These are phyloP conservation scores for Forbesichthys agassizii DNA, from an alignment of 2,113 vertebrate species.

Conservation along the genomic window DNA sequence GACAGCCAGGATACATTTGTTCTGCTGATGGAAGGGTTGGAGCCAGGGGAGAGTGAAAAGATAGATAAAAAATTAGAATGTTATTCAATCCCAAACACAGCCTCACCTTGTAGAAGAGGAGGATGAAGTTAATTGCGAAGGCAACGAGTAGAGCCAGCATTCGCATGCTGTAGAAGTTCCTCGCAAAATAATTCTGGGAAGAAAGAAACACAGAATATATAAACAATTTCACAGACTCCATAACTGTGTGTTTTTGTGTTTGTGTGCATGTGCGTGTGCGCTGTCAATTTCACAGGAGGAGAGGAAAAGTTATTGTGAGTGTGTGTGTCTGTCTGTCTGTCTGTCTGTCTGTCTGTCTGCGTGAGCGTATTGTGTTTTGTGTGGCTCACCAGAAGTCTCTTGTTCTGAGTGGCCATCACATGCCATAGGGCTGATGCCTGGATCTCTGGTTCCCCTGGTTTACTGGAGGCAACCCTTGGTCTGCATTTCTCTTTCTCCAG, in stretches of 20 bases:
- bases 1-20: neutral
- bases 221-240: neutral
- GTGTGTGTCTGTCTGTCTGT: neutral
- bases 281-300: neutral
- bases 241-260: neutral
- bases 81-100: neutral
- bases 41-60: neutral
- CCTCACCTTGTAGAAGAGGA: constrained; percentile 94
- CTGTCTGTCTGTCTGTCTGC: neutral
- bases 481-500: constrained; percentile 64
- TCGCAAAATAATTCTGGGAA: constrained; percentile 92
- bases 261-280: constrained; percentile 2
- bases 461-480: constrained; percentile 72
- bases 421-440: constrained; percentile 89
- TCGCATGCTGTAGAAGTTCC: constrained; percentile 95
- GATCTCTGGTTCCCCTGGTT: constrained; percentile 79
- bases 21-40: neutral
- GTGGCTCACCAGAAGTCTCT: constrained; percentile 86
- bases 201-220: constrained; percentile 23
- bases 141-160: constrained; percentile 91
- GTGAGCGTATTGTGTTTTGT: neutral
- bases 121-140: constrained; percentile 96
- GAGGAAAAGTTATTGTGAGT: neutral
- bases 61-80: neutral
- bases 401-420: constrained; percentile 84